Base-by-base conservation (phyloP, 2,888 invertebrate species). In the Pollenia angustigena region DNA sequence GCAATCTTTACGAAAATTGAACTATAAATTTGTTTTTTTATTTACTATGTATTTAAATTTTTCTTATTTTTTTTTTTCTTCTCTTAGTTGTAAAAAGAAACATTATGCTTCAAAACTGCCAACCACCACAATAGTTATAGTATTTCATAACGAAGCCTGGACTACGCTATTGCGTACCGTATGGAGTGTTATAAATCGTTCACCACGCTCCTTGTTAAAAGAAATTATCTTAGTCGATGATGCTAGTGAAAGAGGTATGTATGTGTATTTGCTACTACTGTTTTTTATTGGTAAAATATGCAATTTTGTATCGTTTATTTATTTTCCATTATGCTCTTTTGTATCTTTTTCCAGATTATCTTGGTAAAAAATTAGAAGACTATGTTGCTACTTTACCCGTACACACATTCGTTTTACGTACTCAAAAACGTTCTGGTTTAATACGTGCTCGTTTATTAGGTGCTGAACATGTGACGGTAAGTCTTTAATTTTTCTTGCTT, bases 141-240 rank as follows among this genome's bases (percentile, higher is more conserved):
- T 99, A 76, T 99, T 99, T 94, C 99, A 99, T 94, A 99, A 99
- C 93, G 99, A 99, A 93, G 99, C 99, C 0, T 99, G 99, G 99
- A 96, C 98, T 60, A 99, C 99, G 0, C 95, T 99, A 23, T 94
- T 99, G 87, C 95, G 99, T 72, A 99, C 99, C 0, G 98, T 99
- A 52, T 98, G 98, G 97, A 99, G 98, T 92, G 98, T 98, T 46
- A 99, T 99, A 90, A 98, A 98, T 94, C 95, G 99, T 79, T 99
- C 99, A 1, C 99, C 99, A 6, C 94, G 95, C 84, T 95, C 96
- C 1, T 94, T 99, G 78, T 95, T 99, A 75, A 96, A 97, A 91
- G 99, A 99, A 94, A 97, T 99, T 90, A 98, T 99, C 89, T 95
- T 99, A 56, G 99, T 99, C 6, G 99, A 99, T 93, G 99, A 99